Base-by-base conservation (phyloP, 1,140 invertebrate genomes). In the Drosophila auraria region DNA sequence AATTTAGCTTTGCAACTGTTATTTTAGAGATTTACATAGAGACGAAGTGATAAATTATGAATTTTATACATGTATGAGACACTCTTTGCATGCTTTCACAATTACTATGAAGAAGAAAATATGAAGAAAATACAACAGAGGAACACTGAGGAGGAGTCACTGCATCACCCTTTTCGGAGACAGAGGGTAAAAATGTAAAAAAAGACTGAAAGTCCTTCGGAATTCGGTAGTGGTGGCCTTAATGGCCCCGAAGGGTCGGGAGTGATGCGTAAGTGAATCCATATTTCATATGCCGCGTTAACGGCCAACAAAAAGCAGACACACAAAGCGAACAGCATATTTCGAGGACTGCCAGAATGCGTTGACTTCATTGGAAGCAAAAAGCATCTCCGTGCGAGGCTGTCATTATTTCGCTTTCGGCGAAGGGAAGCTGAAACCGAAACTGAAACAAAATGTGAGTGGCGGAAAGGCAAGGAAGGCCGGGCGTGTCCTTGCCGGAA, bases 221-320 rank as follows among this genome's bases (percentile, higher is more conserved):
- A 17, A 44, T 45, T n/a, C 47, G 36, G 30, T 53, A 60, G 38
- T 33, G 42, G 36, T 82, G 71, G 61, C 87, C 87, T 79, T 87
- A 92, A 91, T 92, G 90, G 90, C 82, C 73, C 60, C 79, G 68
- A 58, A 42, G 82, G 84, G 74, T 71, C 72, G 78, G 65, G 62
- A 78, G 77, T 75, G 84, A 87, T 90, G 83, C 82, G 75, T 90
- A 92, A 92, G 90, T 87, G 84, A 90, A 92, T 90, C 89, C 90
- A 92, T 92, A 92, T 92, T 92, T 92, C 81, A 92, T 92, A 83
- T 78, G 65, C 33, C 64, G 68, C 65, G 78, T 87, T 89, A 87
- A 78, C 73, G 64, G 57, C 36, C 83, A 61, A 49, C 62, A 87
- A 87, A 87, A 80, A 70, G 59, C 44, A 64, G 77, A 71, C 77